Evolutionary conservation across 2,888 invertebrate genomes (phyloP).

Genomic region (Buathra laborator): DNA sequence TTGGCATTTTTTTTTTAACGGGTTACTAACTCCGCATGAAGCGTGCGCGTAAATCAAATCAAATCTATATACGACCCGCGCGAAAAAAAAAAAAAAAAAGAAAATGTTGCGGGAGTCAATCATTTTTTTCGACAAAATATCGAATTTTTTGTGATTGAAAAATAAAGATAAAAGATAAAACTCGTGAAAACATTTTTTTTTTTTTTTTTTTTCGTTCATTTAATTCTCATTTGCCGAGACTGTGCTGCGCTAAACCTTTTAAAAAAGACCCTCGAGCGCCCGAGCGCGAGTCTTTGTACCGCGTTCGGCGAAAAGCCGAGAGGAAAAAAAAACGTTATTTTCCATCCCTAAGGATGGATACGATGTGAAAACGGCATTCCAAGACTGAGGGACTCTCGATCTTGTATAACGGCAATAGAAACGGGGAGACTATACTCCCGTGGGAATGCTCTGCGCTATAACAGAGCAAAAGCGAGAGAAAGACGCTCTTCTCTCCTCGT

Average conservation of each 20-base stretch:
- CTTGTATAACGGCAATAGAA: constrained; percentile 30
- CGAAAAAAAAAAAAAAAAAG: neutral
- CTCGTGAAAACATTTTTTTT: constrained; percentile 17
- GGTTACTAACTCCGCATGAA: neutral
- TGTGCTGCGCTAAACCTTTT: constrained; percentile 23
- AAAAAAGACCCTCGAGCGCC: constrained; percentile 45
- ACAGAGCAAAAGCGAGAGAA: constrained; percentile 36
- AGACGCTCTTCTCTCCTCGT: constrained; percentile 39
- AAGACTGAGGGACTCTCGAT: constrained; percentile 58
- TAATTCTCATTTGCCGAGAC: constrained; percentile 35
- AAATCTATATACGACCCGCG: neutral
- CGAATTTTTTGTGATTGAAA: neutral
- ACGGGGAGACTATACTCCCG: constrained; percentile 53
- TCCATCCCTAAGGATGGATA: constrained; percentile 36
- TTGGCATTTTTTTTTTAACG: constrained; percentile 25
- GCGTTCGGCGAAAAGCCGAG: constrained; percentile 37
- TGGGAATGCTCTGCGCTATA: constrained; percentile 54
- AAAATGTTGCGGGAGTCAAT: neutral
- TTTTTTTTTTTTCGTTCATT: neutral
- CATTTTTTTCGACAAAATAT: neutral
- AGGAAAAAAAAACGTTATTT: constrained; percentile 51
- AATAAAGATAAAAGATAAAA: neutral
- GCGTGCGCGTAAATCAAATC: neutral
- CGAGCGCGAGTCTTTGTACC: neutral
- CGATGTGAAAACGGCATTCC: constrained; percentile 60